These are phyloP conservation scores for Lagenorhynchus albirostris DNA, from an alignment of 2,113 vertebrate species.

Conservation along the genomic window DNA sequence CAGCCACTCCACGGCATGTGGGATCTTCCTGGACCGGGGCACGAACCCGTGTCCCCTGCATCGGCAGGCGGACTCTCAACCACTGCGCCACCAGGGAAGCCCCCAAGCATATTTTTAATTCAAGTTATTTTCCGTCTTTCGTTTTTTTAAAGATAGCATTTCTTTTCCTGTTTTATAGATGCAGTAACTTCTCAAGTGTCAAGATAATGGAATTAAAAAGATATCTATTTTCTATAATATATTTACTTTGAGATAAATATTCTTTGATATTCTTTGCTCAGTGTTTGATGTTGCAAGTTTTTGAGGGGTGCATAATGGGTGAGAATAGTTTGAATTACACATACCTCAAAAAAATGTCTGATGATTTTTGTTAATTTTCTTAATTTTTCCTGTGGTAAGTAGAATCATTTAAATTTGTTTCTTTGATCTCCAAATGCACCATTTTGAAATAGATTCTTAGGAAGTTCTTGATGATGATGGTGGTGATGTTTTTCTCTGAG, in stretches of 20 bases:
- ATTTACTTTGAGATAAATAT: neutral
- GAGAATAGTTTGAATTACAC: neutral
- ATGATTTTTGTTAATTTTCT: neutral
- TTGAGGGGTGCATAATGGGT: neutral
- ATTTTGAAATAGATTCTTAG: slow-evolving; percentile 6
- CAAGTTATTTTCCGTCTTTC: neutral
- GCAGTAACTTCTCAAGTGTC: neutral
- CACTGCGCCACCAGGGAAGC: no score
- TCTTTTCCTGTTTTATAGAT: neutral
- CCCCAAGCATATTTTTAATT: neutral
- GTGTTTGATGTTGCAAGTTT: neutral
- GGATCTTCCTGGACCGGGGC: no score
- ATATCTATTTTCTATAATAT: neutral
- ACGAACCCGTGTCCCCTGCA: no score
- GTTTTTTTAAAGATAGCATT: neutral
- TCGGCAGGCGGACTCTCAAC: no score
- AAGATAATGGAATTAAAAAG: neutral
- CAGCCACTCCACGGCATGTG: no score
- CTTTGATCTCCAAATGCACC: neutral
- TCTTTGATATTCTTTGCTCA: neutral
- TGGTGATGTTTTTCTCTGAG: neutral
- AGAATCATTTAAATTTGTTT: neutral
- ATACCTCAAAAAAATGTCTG: neutral
- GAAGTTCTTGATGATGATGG: neutral
- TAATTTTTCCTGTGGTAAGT: neutral